Conservation (phyloP, 2,888 invertebrate species). For the Tridacna gigas region DNA sequence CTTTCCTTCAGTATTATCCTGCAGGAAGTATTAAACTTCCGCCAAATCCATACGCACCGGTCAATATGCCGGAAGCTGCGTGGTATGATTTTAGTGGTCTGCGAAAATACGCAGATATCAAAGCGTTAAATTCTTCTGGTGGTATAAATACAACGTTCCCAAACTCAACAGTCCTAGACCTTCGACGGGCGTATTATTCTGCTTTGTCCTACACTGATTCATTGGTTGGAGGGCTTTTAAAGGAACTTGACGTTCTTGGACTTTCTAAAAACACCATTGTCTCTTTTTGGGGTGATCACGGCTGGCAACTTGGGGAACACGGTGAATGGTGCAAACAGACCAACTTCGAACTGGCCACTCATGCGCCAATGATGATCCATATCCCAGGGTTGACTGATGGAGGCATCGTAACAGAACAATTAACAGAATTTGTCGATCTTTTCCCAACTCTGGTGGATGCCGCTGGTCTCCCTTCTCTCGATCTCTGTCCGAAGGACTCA, state of each 20-base stretch:
- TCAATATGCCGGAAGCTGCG: slow-evolving; percentile 69
- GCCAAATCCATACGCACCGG: slow-evolving; percentile 70
- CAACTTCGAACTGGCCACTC: slow-evolving; percentile 75
- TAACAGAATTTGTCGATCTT: slow-evolving; percentile 74
- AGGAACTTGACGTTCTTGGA: slow-evolving; percentile 61
- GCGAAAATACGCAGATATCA: slow-evolving; percentile 64
- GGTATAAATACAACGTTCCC: slow-evolving; percentile 74
- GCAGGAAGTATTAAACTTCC: slow-evolving; percentile 60
- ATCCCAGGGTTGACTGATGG: slow-evolving; percentile 72
- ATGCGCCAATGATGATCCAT: slow-evolving; percentile 74
- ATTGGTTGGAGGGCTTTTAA: slow-evolving; percentile 61
- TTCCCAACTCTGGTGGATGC: slow-evolving; percentile 75
- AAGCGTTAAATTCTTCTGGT: slow-evolving; percentile 60
- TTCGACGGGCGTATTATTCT: slow-evolving; percentile 70
- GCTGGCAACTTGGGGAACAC: slow-evolving; percentile 77
- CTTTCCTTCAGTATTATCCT: slow-evolving; percentile 89
- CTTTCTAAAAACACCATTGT: slow-evolving; percentile 68
- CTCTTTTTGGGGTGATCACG: slow-evolving; percentile 73
- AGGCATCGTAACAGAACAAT: slow-evolving; percentile 63
- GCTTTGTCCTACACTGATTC: slow-evolving; percentile 66
- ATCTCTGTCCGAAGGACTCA: slow-evolving; percentile 66
- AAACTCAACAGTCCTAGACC: slow-evolving; percentile 46
- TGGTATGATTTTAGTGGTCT: slow-evolving; percentile 71
- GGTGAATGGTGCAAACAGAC: slow-evolving; percentile 75
- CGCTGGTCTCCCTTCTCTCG: slow-evolving; percentile 61